These are phyloP conservation scores for Ochropleura leucogaster DNA, from an alignment of 2,888 invertebrate genomes.

Conservation along the genomic window DNA sequence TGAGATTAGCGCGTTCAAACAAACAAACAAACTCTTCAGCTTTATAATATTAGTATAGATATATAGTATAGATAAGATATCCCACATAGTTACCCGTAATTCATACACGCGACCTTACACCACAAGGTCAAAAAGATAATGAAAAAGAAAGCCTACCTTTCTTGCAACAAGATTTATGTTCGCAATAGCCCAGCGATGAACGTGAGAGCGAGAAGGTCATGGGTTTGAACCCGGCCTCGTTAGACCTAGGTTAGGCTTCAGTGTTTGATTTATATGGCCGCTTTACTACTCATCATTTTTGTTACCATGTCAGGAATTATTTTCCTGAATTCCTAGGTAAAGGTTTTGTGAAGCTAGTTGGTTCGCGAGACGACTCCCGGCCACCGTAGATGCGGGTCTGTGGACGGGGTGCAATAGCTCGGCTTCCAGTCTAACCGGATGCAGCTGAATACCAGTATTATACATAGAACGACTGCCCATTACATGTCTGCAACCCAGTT, in stretches of 20 bases:
- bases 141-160: conserved; percentile 53
- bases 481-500: too few relatives aligned
- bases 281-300: conserved; percentile 32
- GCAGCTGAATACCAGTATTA: too few relatives aligned
- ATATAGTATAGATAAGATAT: too few relatives aligned
- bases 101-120: conserved; percentile 34
- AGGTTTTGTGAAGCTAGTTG: not conserved
- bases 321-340: not conserved
- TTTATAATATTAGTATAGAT: too few relatives aligned
- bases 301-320: conserved; percentile 15
- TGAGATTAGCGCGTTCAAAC: too few relatives aligned
- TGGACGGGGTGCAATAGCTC: too few relatives aligned
- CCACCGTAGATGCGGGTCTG: too few relatives aligned
- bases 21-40: too few relatives aligned
- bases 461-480: too few relatives aligned
- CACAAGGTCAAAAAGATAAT: conserved; percentile 45
- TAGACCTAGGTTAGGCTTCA: conserved; percentile 38
- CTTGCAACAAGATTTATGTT: conserved; percentile 53
- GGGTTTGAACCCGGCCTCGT: conserved; percentile 47
- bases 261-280: conserved; percentile 47
- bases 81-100: not conserved
- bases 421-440: too few relatives aligned
- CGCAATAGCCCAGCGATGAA: conserved; percentile 53
- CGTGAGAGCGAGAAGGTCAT: conserved; percentile 51
- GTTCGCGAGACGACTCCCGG: too few relatives aligned